phyloP scores from a whole-genome alignment of 2,888 invertebrate species.

The Drosophila sordidula region DNA sequence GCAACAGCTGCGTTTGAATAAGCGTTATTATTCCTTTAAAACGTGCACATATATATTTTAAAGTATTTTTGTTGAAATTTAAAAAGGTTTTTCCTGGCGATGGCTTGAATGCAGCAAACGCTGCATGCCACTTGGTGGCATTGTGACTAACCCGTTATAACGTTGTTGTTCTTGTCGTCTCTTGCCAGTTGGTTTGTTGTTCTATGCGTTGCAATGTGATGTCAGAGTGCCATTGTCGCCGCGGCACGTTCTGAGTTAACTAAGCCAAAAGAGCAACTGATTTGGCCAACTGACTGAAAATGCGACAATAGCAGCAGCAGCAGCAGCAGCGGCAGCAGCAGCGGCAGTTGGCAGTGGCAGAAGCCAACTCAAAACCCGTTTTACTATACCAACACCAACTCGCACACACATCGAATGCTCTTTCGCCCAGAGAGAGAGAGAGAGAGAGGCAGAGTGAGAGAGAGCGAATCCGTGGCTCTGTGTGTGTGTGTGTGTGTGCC shows the following conservation, averaged over 20 bases:
- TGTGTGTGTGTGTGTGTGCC: slow-evolving; percentile 10
- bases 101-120: background rate
- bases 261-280: slow-evolving; percentile 81
- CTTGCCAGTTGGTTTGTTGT: slow-evolving; percentile 33
- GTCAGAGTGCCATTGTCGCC: slow-evolving; percentile 57
- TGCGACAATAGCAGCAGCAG: slow-evolving; percentile 59
- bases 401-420: slow-evolving; percentile 10
- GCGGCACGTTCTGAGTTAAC: slow-evolving; percentile 77
- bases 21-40: background rate
- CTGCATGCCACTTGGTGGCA: slow-evolving; percentile 12
- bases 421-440: slow-evolving; percentile 9
- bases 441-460: slow-evolving; percentile 12
- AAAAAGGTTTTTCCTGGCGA: too few relatives aligned
- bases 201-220: slow-evolving; percentile 52
- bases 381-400: slow-evolving; percentile 57
- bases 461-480: slow-evolving; percentile 7
- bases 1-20: slow-evolving; percentile 62
- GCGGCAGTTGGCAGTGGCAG: slow-evolving; percentile 40
- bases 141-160: slow-evolving; percentile 69
- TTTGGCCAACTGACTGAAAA: slow-evolving; percentile 76
- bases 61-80: background rate
- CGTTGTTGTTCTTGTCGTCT: slow-evolving; percentile 21
- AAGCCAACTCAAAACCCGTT: slow-evolving; percentile 78
- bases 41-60: background rate
- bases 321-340: slow-evolving; percentile 20